phyloP scores from a whole-genome alignment of 1,140 invertebrate genomes.

The Tribolium castaneum region DNA sequence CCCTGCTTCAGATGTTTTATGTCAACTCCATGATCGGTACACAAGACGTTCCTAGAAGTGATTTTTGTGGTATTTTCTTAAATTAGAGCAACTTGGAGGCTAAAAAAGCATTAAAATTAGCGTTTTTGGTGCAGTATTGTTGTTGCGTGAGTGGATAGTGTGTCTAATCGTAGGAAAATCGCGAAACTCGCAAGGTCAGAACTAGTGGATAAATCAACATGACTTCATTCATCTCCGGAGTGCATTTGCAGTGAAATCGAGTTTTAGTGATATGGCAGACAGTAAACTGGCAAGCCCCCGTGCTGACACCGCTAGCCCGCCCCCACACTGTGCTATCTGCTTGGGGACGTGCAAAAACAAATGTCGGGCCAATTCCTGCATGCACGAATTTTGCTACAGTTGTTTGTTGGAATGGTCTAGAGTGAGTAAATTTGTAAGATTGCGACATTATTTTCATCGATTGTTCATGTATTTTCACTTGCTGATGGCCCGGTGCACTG shows the following conservation, averaged over 20 bases:
- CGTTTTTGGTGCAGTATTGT: background rate
- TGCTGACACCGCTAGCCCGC: slow-evolving; percentile 72
- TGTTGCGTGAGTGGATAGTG: background rate
- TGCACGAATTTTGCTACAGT: slow-evolving; percentile 94
- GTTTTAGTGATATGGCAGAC: slow-evolving; percentile 51
- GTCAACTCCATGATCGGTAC: slow-evolving; percentile 10
- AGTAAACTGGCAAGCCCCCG: slow-evolving; percentile 48
- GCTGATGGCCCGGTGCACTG: background rate
- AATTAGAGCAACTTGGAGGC: background rate
- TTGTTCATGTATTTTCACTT: background rate
- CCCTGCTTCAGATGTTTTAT: slow-evolving; percentile 31
- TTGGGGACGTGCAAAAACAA: slow-evolving; percentile 86
- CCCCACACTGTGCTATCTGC: slow-evolving; percentile 91
- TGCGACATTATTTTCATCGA: background rate
- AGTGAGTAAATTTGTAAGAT: slow-evolving; percentile 65
- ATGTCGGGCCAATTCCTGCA: slow-evolving; percentile 91
- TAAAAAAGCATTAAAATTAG: background rate
- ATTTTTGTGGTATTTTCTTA: background rate
- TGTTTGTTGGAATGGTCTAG: slow-evolving; percentile 96
- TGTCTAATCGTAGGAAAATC: background rate
- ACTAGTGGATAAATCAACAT: slow-evolving; percentile 16
- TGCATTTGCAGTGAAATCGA: background rate
- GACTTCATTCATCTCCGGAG: background rate
- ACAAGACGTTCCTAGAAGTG: background rate
- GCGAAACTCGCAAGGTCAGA: slow-evolving; percentile 6